Evolutionary conservation across 2,113 vertebrate genomes (phyloP), one percentile per base, ranked within the genome.

Genomic region (Antechinus flavipes): DNA sequence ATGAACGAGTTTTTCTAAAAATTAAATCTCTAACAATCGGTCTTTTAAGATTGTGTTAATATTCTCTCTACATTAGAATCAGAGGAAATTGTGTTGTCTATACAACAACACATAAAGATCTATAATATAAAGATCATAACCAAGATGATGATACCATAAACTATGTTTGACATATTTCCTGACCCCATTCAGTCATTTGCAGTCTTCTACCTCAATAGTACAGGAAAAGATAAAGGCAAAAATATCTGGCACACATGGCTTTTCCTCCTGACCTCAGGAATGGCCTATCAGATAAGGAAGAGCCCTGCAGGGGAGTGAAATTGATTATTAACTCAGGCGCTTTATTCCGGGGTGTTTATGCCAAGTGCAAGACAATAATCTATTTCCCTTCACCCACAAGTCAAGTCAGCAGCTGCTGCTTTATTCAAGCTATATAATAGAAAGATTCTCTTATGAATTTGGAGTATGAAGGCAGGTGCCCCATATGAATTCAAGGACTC

Each of bases 391-490:
- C 58, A 50, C 93, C 92, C 94, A 54, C 14, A 42, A 95, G 91
- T 91, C 14, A 42, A 95, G 91, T 91, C 93, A 95, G 61, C 97
- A 94, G 96, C 96, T 97, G 96, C 95, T 68, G 54, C 94, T 94
- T 93, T 94, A 91, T 95, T 97, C 96, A 96, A 90, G 93, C 56
- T 94, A 94, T 92, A 89, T 0, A n/a, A 95, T 42, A 91, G 91
- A 94, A 61, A 95, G 90, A 95, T 89, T 96, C 91, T 96, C 94
- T 95, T 96, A 93, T 94, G 89, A 97, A 97, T 96, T 76, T 91
- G 90, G 93, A 97, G 84, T 91, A 94, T 90, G 47, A 93, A 91
- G 95, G 96, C 97, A 97, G 96, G 95, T 96, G 95, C 61, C 90
- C 27, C 49, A 0, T 92, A 91, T 42, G 93, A 95, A 97, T 95